These are phyloP conservation scores for Geococcyx californianus DNA, from an alignment of 2,113 vertebrate genomes.

Conservation along the genomic window DNA sequence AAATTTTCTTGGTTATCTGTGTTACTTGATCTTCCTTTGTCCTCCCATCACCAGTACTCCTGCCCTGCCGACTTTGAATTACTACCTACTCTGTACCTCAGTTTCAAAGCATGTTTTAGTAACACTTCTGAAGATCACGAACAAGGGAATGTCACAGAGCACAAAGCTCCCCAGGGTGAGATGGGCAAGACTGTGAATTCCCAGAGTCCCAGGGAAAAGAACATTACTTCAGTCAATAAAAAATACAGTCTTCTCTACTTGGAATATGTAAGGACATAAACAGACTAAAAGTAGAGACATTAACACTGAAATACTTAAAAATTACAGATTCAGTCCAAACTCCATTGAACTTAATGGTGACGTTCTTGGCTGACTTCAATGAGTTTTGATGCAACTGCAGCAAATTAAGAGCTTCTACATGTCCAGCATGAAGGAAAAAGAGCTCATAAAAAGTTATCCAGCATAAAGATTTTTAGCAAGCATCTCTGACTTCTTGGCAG, in stretches of 20 bases:
- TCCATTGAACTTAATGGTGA: background rate
- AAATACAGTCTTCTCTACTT: background rate
- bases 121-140: background rate
- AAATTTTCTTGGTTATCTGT: background rate
- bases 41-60: background rate
- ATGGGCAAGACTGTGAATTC: background rate
- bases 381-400: background rate
- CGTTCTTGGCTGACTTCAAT: background rate
- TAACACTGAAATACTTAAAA: background rate
- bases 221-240: background rate
- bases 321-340: background rate
- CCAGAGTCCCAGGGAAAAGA: background rate
- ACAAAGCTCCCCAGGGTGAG: background rate
- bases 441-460: background rate
- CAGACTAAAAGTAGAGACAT: background rate
- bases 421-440: background rate
- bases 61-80: background rate
- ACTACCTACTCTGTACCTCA: background rate
- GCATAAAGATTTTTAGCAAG: conserved; percentile 10
- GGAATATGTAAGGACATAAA: background rate
- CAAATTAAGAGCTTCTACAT: background rate
- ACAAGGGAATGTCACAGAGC: background rate
- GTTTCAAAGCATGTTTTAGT: background rate
- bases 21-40: background rate
- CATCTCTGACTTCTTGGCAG: conserved; percentile 22